A percentile compares a stretch with the other conserved stretches of the same genome.
Evolutionary conservation across 1,140 invertebrate genomes (phyloP).

Genomic region (Drosophila auraria): DNA sequence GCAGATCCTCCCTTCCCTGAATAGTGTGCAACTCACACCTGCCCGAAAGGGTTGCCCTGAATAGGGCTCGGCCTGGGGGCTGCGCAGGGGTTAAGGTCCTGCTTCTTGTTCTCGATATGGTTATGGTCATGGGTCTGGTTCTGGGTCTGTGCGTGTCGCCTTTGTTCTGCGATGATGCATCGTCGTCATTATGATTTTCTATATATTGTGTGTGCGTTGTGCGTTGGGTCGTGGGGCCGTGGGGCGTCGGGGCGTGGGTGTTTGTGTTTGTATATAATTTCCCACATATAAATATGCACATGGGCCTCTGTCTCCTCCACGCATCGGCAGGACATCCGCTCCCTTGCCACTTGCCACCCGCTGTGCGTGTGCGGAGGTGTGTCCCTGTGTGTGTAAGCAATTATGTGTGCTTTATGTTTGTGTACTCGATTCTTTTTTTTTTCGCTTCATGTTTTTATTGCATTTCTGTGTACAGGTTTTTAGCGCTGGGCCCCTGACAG

Average conservation of each 20-base stretch:
- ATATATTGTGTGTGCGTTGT: slow-evolving; percentile 50
- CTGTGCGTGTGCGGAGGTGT: slow-evolving; percentile 37
- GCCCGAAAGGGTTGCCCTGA: slow-evolving; percentile 22
- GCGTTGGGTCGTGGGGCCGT: neutral
- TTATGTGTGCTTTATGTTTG: slow-evolving; percentile 59
- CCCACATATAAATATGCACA: slow-evolving; percentile 80
- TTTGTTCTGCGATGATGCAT: slow-evolving; percentile 81
- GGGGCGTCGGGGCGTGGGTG: slow-evolving; percentile 31
- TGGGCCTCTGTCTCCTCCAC: slow-evolving; percentile 53
- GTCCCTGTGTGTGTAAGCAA: slow-evolving; percentile 53
- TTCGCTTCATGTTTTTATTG: slow-evolving; percentile 72
- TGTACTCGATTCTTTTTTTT: slow-evolving; percentile 56
- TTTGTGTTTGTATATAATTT: slow-evolving; percentile 82
- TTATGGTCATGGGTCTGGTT: slow-evolving; percentile 33
- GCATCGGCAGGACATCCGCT: slow-evolving; percentile 45
- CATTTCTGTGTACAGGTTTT: slow-evolving; percentile 72
- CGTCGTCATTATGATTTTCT: slow-evolving; percentile 82
- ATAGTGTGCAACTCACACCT: slow-evolving; percentile 54
- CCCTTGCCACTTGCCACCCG: slow-evolving; percentile 23
- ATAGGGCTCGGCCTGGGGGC: slow-evolving; percentile 7
- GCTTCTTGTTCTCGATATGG: slow-evolving; percentile 18
- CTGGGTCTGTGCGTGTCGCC: slow-evolving; percentile 77
- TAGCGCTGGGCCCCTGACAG: slow-evolving; percentile 43
- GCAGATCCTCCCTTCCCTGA: neutral
- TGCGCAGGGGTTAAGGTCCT: slow-evolving; percentile 24